Base-by-base conservation (phyloP, 2,888 invertebrate genomes). In the Chymomyza fuscimana region DNA sequence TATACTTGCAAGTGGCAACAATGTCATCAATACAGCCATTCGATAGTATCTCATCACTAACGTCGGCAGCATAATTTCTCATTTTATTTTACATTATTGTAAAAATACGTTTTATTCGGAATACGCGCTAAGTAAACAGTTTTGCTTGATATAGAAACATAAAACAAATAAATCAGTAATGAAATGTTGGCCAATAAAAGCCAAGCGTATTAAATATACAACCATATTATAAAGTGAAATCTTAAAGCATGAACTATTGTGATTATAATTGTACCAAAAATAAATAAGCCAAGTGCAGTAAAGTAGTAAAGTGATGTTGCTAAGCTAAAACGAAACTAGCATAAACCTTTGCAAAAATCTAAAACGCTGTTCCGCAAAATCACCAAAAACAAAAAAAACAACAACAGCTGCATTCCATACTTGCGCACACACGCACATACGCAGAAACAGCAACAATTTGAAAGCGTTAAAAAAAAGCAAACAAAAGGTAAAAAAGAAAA, bases 401-500 rank as follows among this genome's bases (percentile, higher is more conserved):
- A 59, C 67, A 58, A 29, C 82, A 77, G 78, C 73, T 84, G 81
- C 65, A 63, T 29, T 50, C 29, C 29, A 58, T 25, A 22, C 19
- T 19, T 19, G 2, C 19, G 19, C 19, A 19, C 29, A 12, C 32
- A 59, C 40, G 32, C 29, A 58, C 10, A 22, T 15, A 58, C 58
- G 59, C 40, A 46, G 50, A 54, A 59, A 63, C 72, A 50, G 70
- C 61, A 80, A 72, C 62, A 62, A 58, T n/a, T 70, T 63, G 62
- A 56, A 83, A 73, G 66, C 73, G 65, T 78, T 68, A 70, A 74
- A 15, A 66, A 71, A 74, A 15, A 66, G 59, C 73, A 71, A 69
- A 58, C 74, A 73, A 83, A 83, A 78, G 81, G 76, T 78, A 86
- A 82, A 69, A 46, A 65, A 60, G 40, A 62, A 60, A 73, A 69